Percentiles rank a stretch among this genome's conserved stretches.
phyloP scores from a whole-genome alignment of 1,140 invertebrate genomes.

The Caerostris extrusa region DNA sequence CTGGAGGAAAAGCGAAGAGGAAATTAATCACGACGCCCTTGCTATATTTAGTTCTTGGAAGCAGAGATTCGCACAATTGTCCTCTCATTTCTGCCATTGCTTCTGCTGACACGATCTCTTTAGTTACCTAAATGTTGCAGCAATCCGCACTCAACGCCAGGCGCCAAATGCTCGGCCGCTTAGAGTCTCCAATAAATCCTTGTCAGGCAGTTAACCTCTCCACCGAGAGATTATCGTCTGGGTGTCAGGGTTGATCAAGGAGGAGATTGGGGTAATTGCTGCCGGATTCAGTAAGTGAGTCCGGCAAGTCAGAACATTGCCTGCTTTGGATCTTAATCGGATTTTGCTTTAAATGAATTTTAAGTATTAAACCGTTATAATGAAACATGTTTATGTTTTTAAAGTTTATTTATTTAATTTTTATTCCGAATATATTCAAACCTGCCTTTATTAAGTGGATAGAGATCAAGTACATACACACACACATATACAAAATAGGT shows the following conservation, averaged over 20 bases:
- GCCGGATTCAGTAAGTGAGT: neutral
- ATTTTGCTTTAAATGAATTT: too few species aligned
- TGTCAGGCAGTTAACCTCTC: neutral
- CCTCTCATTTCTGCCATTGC: neutral
- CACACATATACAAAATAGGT: too few species aligned
- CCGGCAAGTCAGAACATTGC: too few species aligned
- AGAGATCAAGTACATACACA: too few species aligned
- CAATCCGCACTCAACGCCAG: neutral
- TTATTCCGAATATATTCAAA: too few species aligned
- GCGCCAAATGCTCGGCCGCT: neutral
- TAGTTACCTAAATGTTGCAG: constrained; percentile 20
- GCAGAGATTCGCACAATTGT: neutral
- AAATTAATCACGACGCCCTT: constrained; percentile 18
- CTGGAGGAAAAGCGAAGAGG: constrained; percentile 5
- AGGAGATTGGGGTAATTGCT: neutral
- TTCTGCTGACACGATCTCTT: neutral
- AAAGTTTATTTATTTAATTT: too few species aligned
- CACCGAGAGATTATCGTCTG: neutral
- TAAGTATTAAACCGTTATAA: too few species aligned
- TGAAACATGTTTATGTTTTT: too few species aligned
- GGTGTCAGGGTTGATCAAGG: constrained; percentile 10
- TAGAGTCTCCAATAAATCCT: neutral
- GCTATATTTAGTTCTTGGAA: constrained; percentile 16
- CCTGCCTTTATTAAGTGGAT: too few species aligned
- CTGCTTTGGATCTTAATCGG: too few species aligned